Base-by-base conservation (phyloP, 2,113 vertebrate species). In the Potamarius usumacintae region DNA sequence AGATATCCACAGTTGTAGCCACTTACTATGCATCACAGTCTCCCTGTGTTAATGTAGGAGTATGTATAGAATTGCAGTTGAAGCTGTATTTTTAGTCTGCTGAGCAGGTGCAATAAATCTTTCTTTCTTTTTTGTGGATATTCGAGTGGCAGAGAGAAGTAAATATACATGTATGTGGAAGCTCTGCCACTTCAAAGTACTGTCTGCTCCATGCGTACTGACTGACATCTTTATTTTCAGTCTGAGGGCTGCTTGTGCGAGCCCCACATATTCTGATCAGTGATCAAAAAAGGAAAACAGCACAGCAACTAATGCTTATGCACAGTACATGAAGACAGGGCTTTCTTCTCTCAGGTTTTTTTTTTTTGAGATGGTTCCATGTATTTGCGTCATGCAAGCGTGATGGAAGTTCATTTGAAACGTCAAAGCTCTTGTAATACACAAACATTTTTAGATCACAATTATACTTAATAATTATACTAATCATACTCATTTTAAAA, bases 81-180 rank as follows among this genome's bases (percentile, higher is more conserved):
- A 79, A 58, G 72, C 77, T 82, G 79, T 91, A 91, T 90, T 89
- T 91, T 92, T 91, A 92, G 84, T 62, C 86, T 53, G 69, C 81
- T 27, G 69, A 90, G 90, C 89, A 92, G 91, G 89, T 92, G 91
- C 89, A 63, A 87, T 91, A 90, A 84, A 90, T 90, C 86, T 90
- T 89, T 90, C 60, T 88, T 2, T 55, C 27, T 84, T 86, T 90
- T 83, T 86, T 84, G 25, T 58, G 74, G 65, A 83, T 78, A 84
- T 84, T 42, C 22, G 34, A 89, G 63, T 52, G 60, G 55, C 84
- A 81, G 84, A 79, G 58, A 74, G 71, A 88, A 85, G 81, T 90
- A 58, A 62, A 84, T 86, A 84, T 85, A 88, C 76, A 89, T 85
- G 84, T 77, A 84, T 80, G 63, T 50, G 25, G 48, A 77, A 62